Percentiles rank a stretch among this genome's conserved stretches.
phyloP scores from a whole-genome alignment of 1,140 invertebrate species.

The Idris sp. region DNA sequence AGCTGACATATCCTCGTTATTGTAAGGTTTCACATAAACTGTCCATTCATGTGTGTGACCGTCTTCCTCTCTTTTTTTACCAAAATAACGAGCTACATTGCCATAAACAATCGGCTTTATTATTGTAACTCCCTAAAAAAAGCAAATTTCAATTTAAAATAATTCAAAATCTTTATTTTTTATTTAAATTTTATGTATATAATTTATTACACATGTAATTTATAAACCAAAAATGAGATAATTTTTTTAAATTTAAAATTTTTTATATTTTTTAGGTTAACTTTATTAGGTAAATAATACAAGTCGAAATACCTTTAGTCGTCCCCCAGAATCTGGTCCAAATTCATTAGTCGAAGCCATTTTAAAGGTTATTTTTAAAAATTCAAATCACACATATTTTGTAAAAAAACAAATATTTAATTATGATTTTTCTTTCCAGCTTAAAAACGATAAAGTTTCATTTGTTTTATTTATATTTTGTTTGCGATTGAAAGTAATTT shows the following conservation, averaged over 20 bases:
- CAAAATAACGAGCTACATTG: slow-evolving; percentile 96
- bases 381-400: slow-evolving; percentile 8
- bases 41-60: slow-evolving; percentile 99
- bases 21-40: slow-evolving; percentile 97
- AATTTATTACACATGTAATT: no score
- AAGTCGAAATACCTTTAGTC: slow-evolving; percentile 82
- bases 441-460: no score
- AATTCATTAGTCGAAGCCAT: slow-evolving; percentile 86
- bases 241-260: no score
- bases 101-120: slow-evolving; percentile 98
- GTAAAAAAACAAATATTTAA: slow-evolving; percentile 11
- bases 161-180: no score
- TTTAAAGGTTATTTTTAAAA: no score
- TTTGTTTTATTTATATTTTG: no score
- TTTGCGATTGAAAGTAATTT: no score
- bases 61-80: slow-evolving; percentile 98
- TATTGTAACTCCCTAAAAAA: slow-evolving; percentile 88
- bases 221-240: no score
- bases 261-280: no score
- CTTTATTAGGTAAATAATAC: no score
- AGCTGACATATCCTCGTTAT: slow-evolving; percentile 94
- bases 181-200: no score
- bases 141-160: background rate
- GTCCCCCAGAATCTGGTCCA: slow-evolving; percentile 88
- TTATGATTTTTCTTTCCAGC: no score